phyloP scores from a whole-genome alignment of 2,797 vertebrate species.

The Mus spretus region DNA sequence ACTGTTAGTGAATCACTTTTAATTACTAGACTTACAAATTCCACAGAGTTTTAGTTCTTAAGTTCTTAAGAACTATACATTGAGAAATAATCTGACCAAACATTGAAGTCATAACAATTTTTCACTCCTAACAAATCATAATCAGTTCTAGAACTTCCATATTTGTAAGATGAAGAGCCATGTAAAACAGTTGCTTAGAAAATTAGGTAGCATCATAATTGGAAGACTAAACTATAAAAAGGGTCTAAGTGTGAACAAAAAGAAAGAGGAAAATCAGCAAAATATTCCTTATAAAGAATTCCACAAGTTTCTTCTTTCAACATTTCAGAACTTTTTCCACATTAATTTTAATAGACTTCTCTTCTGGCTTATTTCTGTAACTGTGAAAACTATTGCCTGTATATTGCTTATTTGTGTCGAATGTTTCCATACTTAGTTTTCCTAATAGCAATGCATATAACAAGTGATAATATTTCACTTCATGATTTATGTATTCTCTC shows the following conservation, averaged over 20 bases:
- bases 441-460: neutral
- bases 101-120: constrained; percentile 16
- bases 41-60: neutral
- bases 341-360: neutral
- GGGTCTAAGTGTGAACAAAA: neutral
- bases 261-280: constrained; percentile 1
- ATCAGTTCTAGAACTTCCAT: constrained; percentile 12
- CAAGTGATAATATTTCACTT: neutral
- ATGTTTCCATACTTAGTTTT: neutral
- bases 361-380: neutral
- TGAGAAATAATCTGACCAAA: neutral
- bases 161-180: neutral
- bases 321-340: neutral
- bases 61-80: neutral
- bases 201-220: neutral
- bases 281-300: constrained; percentile 29
- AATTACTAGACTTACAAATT: constrained; percentile 8
- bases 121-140: neutral
- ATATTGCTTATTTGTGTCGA: neutral
- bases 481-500: neutral
- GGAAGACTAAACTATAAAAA: constrained; percentile 39
- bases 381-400: neutral
- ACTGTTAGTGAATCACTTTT: neutral
- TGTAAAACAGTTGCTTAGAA: neutral
- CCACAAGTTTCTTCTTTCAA: neutral